Base-by-base conservation (phyloP, 2,113 vertebrate species). In the Conger conger region DNA sequence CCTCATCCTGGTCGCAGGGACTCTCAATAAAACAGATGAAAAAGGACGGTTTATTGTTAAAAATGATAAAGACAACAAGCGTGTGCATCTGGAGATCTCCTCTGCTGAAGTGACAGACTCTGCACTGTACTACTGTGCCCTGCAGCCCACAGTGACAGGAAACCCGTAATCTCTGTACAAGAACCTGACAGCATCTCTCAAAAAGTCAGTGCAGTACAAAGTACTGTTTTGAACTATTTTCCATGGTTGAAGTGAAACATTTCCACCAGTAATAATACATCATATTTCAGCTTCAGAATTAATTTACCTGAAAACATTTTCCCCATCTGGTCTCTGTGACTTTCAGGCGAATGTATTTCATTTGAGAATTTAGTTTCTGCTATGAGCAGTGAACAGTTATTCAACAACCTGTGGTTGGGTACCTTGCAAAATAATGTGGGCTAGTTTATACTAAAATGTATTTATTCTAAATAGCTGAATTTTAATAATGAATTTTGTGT, bases 81-180 rank as follows among this genome's bases (percentile, higher is more conserved):
- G 7, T 80, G 60, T 17, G 35, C 5, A 83, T 87, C 84, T 89
- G 79, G 38, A 73, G 0, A 85, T 88, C 83, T 86, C 80, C 42
- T 53, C 84, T 84, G 85, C 86, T 78, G 38, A 82, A 84, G 33
- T 86, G 68, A 50, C 85, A 82, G 88, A 90, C 57, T 89, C 86
- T 83, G 87, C 20, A 6, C 57, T 63, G 57, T 63, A 20, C 23
- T 20, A 63, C 57, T 63, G 45, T 27, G 57, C 57, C 23, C 57
- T 63, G 57, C 0, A 0, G 57, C 57, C 57, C 57, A 63, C 57
- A 63, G 57, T 63, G 57, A 63, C 57, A 63, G 57, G 18, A 27
- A 63, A 63, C 45, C 45, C 45, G 15, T 50, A 8, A 50, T 0
- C 45, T 33, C 79, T 79, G 38, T 60, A 80, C 84, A 87, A 84